phyloP scores from a whole-genome alignment of 2,797 vertebrate species.

The Mustela erminea region DNA sequence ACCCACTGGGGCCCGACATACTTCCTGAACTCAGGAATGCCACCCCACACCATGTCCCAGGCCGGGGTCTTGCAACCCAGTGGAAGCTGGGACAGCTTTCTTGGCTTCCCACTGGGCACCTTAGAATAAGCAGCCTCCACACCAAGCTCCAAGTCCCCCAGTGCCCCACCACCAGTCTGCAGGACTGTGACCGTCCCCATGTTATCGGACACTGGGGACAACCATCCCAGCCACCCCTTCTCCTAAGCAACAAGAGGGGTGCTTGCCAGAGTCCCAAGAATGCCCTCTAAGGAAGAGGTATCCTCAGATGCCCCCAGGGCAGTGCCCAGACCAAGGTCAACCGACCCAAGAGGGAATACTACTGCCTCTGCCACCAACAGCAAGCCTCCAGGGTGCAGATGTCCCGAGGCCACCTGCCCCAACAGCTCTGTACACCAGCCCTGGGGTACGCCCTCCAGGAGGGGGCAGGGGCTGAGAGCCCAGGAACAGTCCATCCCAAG shows the following conservation, averaged over 20 bases:
- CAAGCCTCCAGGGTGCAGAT: not conserved
- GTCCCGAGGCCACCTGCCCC: rapidly evolving
- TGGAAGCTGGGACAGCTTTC: not conserved
- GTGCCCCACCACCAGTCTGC: not conserved
- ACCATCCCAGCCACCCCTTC: rapidly evolving
- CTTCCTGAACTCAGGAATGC: not conserved
- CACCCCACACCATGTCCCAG: not conserved
- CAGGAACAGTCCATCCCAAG: rapidly evolving
- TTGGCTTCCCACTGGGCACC: not conserved
- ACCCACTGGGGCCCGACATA: rapidly evolving
- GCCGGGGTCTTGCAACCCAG: not conserved
- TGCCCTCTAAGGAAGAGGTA: not conserved
- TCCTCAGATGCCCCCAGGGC: not conserved
- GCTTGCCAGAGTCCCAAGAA: not conserved
- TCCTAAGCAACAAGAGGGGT: rapidly evolving
- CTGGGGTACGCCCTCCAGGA: rapidly evolving
- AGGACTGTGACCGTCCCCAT: too few species aligned
- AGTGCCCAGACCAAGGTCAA: not conserved
- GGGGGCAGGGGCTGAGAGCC: not conserved
- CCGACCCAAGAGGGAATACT: not conserved
- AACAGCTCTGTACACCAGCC: not conserved
- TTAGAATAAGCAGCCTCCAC: not conserved
- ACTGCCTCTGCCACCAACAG: not conserved
- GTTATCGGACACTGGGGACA: not conserved
- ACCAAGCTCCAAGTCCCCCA: not conserved